Conservation (phyloP, 2,888 invertebrate genomes). For the Lysandra bellargus region DNA sequence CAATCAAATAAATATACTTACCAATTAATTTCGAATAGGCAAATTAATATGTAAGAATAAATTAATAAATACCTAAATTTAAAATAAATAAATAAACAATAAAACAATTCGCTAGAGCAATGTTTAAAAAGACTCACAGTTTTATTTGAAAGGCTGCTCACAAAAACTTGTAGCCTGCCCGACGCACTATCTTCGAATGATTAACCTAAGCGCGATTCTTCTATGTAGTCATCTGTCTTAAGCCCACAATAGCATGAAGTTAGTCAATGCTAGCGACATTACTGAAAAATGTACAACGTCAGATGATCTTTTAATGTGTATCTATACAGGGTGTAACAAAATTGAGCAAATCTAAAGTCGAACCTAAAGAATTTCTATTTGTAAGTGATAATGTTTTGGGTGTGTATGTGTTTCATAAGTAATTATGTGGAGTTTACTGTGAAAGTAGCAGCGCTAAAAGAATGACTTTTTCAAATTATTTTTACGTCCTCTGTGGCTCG, state of each 20-base stretch:
- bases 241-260: background rate
- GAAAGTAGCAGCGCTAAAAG: too few species aligned
- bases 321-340: too few species aligned
- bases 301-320: conserved; percentile 5
- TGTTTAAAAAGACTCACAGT: background rate
- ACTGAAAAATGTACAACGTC: conserved; percentile 25
- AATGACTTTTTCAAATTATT: too few species aligned
- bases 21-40: too few species aligned
- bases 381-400: too few species aligned
- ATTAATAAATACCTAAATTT: background rate
- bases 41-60: background rate
- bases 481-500: too few species aligned
- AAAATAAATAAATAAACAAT: background rate
- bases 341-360: too few species aligned
- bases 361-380: too few species aligned
- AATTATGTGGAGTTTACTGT: too few species aligned
- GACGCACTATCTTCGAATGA: conserved; percentile 9
- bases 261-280: background rate
- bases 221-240: background rate
- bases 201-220: background rate
- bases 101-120: background rate
- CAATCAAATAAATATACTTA: background rate
- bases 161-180: background rate
- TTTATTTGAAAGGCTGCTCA: background rate
- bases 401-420: too few species aligned